phyloP scores from a whole-genome alignment of 2,113 vertebrate species.

The Acrocephalus kingi region DNA sequence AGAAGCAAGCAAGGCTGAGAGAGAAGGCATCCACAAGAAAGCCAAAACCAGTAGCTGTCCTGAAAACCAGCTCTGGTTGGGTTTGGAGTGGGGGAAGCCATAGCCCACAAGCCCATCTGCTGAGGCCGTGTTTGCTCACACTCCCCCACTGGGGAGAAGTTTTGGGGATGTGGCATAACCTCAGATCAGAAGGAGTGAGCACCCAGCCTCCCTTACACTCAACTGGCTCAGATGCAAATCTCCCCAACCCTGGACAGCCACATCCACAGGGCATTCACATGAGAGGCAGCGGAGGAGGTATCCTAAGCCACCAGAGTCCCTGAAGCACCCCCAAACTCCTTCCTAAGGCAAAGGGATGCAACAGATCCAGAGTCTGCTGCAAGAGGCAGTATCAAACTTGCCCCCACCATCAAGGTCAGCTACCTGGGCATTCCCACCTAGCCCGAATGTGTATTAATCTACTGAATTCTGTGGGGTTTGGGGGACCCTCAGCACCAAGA shows the following conservation, averaged over 20 bases:
- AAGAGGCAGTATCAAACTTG: not conserved
- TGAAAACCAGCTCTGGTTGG: not conserved
- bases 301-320: not conserved
- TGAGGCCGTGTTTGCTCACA: not conserved
- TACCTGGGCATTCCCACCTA: not conserved
- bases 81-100: not conserved
- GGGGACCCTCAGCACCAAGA: not conserved
- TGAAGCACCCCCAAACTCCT: not conserved
- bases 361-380: not conserved
- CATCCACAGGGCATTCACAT: not conserved
- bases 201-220: not conserved
- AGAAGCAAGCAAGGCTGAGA: not conserved
- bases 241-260: too few relatives aligned
- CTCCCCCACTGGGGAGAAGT: rapidly evolving
- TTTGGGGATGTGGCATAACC: not conserved
- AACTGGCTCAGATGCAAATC: not conserved
- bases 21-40: not conserved
- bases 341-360: not conserved
- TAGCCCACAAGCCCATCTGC: not conserved
- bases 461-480: not conserved
- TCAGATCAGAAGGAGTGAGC: not conserved
- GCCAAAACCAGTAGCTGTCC: not conserved
- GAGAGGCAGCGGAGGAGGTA: not conserved
- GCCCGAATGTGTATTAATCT: not conserved
- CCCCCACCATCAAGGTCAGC: rapidly evolving